phyloP scores from a whole-genome alignment of 1,140 invertebrate species.

The Potamilus streckersoni region DNA sequence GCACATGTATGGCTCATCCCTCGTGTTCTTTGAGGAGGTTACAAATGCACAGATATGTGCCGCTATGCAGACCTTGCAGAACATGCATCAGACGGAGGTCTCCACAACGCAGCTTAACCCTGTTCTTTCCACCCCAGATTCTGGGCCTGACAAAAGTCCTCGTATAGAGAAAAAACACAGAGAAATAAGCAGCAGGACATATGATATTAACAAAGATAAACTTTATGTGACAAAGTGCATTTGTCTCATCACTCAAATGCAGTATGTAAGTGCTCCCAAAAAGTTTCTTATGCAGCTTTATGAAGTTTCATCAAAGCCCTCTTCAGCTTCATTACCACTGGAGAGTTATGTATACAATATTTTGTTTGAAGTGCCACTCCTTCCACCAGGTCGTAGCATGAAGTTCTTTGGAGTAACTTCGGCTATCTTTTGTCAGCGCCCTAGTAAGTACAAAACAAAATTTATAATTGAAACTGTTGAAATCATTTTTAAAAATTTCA shows the following conservation, averaged over 20 bases:
- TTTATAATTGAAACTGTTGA: no score
- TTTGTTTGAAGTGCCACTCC: conserved; percentile 92
- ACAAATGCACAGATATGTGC: conserved; percentile 90
- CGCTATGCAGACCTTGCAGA: conserved; percentile 94
- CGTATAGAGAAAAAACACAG: conserved; percentile 33
- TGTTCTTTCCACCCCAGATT: conserved; percentile 28
- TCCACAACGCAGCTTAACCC: conserved; percentile 57
- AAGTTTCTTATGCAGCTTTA: conserved; percentile 65
- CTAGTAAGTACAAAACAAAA: conserved; percentile 57
- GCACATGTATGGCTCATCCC: conserved; percentile 91
- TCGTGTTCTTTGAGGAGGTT: conserved; percentile 96
- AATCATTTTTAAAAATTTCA: no score
- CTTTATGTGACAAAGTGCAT: conserved; percentile 96
- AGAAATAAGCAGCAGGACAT: conserved; percentile 66
- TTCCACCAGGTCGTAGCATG: conserved; percentile 86
- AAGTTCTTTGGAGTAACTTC: conserved; percentile 76
- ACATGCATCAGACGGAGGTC: conserved; percentile 91
- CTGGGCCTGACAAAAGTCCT: conserved; percentile 44
- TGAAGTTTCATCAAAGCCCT: conserved; percentile 52
- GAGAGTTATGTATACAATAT: conserved; percentile 97
- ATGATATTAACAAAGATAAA: conserved; percentile 92
- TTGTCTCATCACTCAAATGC: conserved; percentile 86
- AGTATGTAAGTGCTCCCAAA: conserved; percentile 79
- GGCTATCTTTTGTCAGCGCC: conserved; percentile 69
- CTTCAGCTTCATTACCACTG: conserved; percentile 68